Percentiles rank a stretch among this genome's conserved stretches.
Evolutionary conservation across 2,113 vertebrate species (phyloP).

Genomic region (Copsychus sechellarum): DNA sequence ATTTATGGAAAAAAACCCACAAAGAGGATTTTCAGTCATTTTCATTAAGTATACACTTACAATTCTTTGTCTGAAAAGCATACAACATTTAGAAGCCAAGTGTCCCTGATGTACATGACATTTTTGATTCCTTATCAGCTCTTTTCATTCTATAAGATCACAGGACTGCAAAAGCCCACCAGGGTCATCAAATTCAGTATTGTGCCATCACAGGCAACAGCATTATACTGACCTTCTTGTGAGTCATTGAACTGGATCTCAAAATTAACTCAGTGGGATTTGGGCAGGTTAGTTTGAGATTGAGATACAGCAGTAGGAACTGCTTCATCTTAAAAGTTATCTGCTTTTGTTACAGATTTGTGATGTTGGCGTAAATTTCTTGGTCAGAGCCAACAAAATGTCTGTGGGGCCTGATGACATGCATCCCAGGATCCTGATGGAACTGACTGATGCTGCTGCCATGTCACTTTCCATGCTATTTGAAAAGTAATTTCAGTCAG

Average conservation of each 20-base stretch:
- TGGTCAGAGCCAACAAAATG: background rate
- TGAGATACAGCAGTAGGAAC: background rate
- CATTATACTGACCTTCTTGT: background rate
- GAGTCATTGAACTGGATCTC: background rate
- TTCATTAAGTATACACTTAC: background rate
- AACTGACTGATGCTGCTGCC: background rate
- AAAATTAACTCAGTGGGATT: background rate
- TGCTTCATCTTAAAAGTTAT: background rate
- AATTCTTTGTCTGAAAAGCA: background rate
- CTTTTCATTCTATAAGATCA: background rate
- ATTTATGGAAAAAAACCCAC: background rate
- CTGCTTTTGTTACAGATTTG: background rate
- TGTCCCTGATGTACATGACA: background rate
- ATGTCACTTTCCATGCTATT: background rate
- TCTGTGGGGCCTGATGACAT: background rate
- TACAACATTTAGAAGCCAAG: background rate
- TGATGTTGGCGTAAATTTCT: background rate
- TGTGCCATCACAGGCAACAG: background rate
- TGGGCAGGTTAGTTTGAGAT: background rate
- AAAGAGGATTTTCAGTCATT: background rate
- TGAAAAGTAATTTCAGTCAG: background rate
- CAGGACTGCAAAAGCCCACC: background rate
- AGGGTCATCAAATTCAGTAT: background rate
- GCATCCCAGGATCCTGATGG: background rate
- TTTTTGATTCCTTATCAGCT: constrained; percentile 20